A percentile compares a stretch with the other conserved stretches of the same genome.
Conservation (phyloP, 2,113 vertebrate genomes). For the Cyprinodon variegatus region DNA sequence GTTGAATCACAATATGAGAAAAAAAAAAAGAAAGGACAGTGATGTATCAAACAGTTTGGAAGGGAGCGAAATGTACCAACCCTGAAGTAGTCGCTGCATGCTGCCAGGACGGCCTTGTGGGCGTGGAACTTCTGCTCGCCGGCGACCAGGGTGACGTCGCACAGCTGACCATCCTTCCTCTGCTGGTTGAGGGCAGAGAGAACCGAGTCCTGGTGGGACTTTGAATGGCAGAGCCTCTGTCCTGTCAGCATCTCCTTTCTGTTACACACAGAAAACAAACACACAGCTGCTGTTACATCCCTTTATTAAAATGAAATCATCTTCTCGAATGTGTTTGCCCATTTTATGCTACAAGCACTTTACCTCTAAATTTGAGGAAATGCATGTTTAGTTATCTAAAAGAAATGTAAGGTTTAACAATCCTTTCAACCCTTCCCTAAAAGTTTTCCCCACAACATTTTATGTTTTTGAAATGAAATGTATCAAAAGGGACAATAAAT, state of each 20-base stretch:
- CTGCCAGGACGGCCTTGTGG: constrained; percentile 95
- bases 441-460: not conserved
- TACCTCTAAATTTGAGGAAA: too few species aligned
- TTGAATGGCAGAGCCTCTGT: constrained; percentile 95
- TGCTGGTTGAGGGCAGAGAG: constrained; percentile 95
- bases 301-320: not conserved
- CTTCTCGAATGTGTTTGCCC: not conserved
- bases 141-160: constrained; percentile 93
- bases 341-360: not conserved
- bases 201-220: constrained; percentile 92
- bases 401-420: not conserved
- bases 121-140: constrained; percentile 96
- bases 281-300: not conserved
- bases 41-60: too few species aligned
- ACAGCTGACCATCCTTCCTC: constrained; percentile 93
- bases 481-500: not conserved
- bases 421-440: not conserved
- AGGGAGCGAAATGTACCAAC: constrained; percentile 77
- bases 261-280: constrained; percentile 61
- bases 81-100: constrained; percentile 97
- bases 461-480: not conserved
- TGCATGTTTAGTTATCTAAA: not conserved
- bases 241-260: constrained; percentile 95
- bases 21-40: too few species aligned
- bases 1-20: too few species aligned